Percentiles rank a stretch among this genome's conserved stretches.
phyloP scores from a whole-genome alignment of 2,113 vertebrate genomes.

The Eurystomus gularis region DNA sequence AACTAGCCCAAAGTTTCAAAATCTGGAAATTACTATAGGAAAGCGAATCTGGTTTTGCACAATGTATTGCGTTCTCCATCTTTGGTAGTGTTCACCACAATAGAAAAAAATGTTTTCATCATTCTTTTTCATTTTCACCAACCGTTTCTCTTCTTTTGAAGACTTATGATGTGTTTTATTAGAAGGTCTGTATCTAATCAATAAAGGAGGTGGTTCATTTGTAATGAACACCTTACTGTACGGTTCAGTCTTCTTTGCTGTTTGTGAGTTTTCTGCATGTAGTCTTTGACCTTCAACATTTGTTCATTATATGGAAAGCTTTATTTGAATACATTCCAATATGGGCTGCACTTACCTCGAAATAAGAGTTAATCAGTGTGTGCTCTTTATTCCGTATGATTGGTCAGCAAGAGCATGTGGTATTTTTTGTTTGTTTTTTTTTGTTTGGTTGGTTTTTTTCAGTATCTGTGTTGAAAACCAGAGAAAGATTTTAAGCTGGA shows the following conservation, averaged over 20 bases:
- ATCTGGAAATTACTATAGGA: neutral
- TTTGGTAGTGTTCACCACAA: neutral
- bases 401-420: neutral
- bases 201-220: neutral
- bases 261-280: neutral
- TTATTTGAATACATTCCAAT: neutral
- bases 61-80: neutral
- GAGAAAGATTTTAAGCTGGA: slow-evolving; percentile 26
- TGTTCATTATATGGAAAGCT: neutral
- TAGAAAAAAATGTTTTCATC: neutral
- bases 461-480: neutral
- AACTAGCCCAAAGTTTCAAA: neutral
- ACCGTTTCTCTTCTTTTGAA: neutral
- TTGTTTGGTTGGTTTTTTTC: neutral
- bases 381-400: slow-evolving; percentile 9
- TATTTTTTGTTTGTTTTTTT: neutral
- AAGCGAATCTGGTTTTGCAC: neutral
- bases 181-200: neutral
- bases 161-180: neutral
- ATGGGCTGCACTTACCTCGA: neutral
- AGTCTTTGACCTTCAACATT: slow-evolving; percentile 25
- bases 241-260: neutral
- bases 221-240: neutral
- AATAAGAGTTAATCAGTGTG: slow-evolving; percentile 16
- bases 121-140: neutral